These are phyloP conservation scores for Elephas maximus DNA, from an alignment of 2,113 vertebrate genomes.

Conservation along the genomic window DNA sequence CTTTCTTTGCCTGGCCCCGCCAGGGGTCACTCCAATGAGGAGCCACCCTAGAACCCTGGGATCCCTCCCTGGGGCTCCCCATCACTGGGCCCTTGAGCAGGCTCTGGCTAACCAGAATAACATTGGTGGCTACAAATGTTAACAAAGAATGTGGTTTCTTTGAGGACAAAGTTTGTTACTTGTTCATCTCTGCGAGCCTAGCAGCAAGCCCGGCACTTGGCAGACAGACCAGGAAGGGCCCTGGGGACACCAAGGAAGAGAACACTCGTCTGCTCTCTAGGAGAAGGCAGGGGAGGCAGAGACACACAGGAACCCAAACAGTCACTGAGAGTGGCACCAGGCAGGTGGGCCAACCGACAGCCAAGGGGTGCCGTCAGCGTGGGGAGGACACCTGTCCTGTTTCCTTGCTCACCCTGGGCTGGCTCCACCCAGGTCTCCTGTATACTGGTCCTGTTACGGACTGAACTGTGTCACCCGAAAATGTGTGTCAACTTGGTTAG, in stretches of 20 bases:
- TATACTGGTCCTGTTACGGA: no score
- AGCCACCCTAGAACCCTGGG: background rate
- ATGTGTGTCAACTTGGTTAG: no score
- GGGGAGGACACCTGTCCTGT: background rate
- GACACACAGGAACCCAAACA: background rate
- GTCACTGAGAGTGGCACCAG: accelerated
- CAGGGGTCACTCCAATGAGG: background rate
- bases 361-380: background rate
- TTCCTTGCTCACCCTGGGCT: background rate
- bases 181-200: background rate
- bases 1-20: background rate
- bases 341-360: background rate
- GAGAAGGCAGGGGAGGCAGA: background rate
- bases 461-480: no score
- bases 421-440: background rate
- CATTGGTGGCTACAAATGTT: background rate
- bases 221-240: background rate
- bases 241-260: background rate
- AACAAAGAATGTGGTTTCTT: background rate
- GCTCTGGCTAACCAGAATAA: background rate
- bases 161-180: background rate
- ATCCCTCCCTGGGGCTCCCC: background rate
- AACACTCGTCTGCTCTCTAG: background rate
- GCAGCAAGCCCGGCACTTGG: background rate
- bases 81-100: background rate